Base-by-base conservation (phyloP, 1,140 invertebrate genomes). In the Calosoma granatense region DNA sequence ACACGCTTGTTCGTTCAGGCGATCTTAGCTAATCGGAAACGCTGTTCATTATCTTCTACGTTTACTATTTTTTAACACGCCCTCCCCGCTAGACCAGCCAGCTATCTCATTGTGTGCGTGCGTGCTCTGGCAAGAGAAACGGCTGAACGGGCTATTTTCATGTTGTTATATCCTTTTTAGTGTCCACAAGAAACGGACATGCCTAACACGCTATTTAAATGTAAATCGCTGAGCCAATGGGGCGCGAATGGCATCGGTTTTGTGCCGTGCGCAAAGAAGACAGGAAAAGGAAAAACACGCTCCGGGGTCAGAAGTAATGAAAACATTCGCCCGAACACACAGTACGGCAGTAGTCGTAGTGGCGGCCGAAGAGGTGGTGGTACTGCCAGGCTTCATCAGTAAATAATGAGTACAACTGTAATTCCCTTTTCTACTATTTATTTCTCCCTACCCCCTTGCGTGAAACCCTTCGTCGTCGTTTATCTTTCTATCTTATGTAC, bases 131-230 rank as follows among this genome's bases (percentile, higher is more conserved):
- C 14, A 30, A 6, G n/a, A n/a, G n/a, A n/a, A n/a, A 6, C 14
- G 4, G 26, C 14, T 4, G 26, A 30, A 6, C 26, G 41, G 6
- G 41, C 26, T 36, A 36, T 36, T 36, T 36, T 36, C 26, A 36
- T 47, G 41, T 17, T 17, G 41, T 47, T 47, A 11, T 47, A 47
- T 12, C 41, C 9, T 47, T 47, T 47, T 47, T 47, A 47, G 41
- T 47, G 41, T 47, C 41, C 41, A 47, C 41, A 47, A 47, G 41
- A 47, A 47, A 47, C 41, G 41, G 41, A 47, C 41, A 47, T 17
- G 17, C 17, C 41, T 47, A 47, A 47, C 41, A 47, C 41, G 41
- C 41, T 17, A 47, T 47, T 47, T 47, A 47, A 47, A 47, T 47
- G 41, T 47, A 47, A 47, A 47, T 47, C 41, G 41, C 41, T 4